Percentiles rank a stretch among this genome's conserved stretches.
phyloP scores from a whole-genome alignment of 2,888 invertebrate genomes.

The Rotaria sp. region DNA sequence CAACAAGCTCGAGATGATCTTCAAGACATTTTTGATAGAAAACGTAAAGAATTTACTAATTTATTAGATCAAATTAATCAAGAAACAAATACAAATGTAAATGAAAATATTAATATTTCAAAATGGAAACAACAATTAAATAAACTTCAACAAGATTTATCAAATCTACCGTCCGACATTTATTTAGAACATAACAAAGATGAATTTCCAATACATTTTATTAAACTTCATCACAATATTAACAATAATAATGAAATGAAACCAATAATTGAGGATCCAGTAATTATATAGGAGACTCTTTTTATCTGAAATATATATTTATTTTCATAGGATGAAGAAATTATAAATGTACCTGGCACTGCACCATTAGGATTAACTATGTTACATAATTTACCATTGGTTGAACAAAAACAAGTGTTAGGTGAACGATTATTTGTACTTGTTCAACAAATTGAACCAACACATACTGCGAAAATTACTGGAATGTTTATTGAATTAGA shows the following conservation, averaged over 20 bases:
- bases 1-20: neutral
- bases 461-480: neutral
- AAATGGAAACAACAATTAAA: neutral
- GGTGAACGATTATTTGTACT: neutral
- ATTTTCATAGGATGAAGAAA: neutral
- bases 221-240: neutral
- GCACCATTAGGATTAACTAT: neutral
- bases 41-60: neutral
- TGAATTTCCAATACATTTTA: neutral
- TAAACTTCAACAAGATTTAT: neutral
- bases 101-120: neutral
- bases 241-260: neutral
- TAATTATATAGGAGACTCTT: neutral
- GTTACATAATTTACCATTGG: neutral
- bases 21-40: neutral
- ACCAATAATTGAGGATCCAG: neutral
- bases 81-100: neutral
- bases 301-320: neutral
- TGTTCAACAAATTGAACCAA: neutral
- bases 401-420: neutral
- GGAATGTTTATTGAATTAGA: neutral
- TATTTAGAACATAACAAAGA: neutral
- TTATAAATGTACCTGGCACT: neutral
- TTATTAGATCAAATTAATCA: neutral
- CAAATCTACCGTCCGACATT: neutral